Evolutionary conservation across 2,888 invertebrate genomes (phyloP).

Genomic region (Erynnis tages): DNA sequence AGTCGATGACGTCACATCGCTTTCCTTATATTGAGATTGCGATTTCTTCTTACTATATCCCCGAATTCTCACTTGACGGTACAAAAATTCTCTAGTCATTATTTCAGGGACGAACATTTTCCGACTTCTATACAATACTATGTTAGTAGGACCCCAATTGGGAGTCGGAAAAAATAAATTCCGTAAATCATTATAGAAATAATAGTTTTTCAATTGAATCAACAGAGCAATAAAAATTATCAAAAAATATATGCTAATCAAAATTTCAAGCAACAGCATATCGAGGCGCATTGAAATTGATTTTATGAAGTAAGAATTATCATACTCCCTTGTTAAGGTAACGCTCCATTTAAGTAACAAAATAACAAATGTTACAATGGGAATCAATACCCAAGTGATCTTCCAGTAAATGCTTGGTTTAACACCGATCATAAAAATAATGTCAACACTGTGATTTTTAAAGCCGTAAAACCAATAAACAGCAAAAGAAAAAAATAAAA

Average conservation of each 20-base stretch:
- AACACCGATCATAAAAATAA: slow-evolving; percentile 72
- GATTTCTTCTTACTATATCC: slow-evolving; percentile 49
- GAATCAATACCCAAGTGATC: slow-evolving; percentile 58
- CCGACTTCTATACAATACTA: slow-evolving; percentile 61
- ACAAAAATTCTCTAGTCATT: slow-evolving; percentile 76
- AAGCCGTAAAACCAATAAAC: slow-evolving; percentile 70
- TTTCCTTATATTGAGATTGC: slow-evolving; percentile 24
- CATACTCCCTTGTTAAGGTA: slow-evolving; percentile 37
- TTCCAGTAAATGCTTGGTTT: slow-evolving; percentile 67
- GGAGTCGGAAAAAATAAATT: slow-evolving; percentile 45
- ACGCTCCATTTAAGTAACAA: too few relatives aligned
- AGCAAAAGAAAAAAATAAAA: slow-evolving; percentile 56
- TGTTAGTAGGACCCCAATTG: slow-evolving; percentile 65
- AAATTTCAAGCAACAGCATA: slow-evolving; percentile 45
- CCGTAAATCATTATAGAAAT: slow-evolving; percentile 34
- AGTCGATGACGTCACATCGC: slow-evolving; percentile 25
- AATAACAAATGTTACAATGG: slow-evolving; percentile 45
- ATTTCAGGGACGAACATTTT: slow-evolving; percentile 75
- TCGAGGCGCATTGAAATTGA: slow-evolving; percentile 39
- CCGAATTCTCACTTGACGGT: slow-evolving; percentile 67
- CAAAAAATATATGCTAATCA: slow-evolving; percentile 46
- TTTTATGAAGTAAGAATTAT: slow-evolving; percentile 43
- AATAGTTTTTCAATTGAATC: slow-evolving; percentile 43
- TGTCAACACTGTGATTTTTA: slow-evolving; percentile 62
- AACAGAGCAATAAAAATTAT: slow-evolving; percentile 49